Evolutionary conservation across 2,113 vertebrate genomes (phyloP).

Genomic region (Lasiurus borealis): DNA sequence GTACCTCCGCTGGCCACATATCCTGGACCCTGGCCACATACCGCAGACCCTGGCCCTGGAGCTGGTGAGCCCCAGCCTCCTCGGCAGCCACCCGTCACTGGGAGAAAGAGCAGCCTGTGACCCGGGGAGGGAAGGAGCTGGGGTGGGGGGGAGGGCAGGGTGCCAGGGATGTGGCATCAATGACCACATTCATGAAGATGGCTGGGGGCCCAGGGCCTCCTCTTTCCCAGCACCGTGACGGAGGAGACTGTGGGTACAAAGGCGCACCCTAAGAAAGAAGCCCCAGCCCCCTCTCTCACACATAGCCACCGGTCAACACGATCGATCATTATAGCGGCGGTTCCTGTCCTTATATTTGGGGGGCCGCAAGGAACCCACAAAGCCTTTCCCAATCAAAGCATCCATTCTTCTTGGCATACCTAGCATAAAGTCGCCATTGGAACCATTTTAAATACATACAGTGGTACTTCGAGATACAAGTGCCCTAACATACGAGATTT

Average conservation of each 20-base stretch:
- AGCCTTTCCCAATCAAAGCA: neutral
- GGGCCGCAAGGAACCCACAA: fast-evolving
- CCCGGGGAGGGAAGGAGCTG: neutral
- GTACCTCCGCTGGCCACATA: too few species aligned
- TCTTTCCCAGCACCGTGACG: fast-evolving
- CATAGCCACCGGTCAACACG: fast-evolving
- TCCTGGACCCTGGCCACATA: fast-evolving
- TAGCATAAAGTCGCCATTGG: fast-evolving
- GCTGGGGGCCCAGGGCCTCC: fast-evolving
- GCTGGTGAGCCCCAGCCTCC: too few species aligned
- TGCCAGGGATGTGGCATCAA: neutral
- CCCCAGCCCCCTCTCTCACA: too few species aligned
- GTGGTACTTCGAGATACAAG: too few species aligned
- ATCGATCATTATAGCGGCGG: fast-evolving
- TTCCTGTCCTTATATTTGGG: fast-evolving
- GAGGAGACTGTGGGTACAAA: fast-evolving
- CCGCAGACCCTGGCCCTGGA: neutral
- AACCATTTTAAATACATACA: too few species aligned
- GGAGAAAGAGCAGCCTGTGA: neutral
- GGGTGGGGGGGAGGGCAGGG: neutral
- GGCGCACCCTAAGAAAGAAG: neutral
- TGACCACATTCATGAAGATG: fast-evolving
- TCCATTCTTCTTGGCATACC: fast-evolving
- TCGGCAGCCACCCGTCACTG: fast-evolving
- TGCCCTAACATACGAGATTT: too few species aligned